Base-by-base conservation (phyloP, 2,113 vertebrate species). In the Dermatemys mawii region DNA sequence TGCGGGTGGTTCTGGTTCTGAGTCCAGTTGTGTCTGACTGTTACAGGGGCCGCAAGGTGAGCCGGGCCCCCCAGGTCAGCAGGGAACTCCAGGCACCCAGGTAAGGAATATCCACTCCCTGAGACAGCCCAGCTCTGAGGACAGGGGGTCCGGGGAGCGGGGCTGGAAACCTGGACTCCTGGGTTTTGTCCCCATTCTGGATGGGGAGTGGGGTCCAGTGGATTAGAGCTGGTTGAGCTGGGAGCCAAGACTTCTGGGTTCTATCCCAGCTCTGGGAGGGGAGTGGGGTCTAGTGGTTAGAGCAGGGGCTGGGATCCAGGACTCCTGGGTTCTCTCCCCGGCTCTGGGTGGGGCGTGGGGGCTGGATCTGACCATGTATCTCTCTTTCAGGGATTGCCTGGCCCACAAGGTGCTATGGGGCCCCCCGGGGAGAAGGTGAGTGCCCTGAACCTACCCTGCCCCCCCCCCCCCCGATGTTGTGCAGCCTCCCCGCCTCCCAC, bases 41-140 rank as follows among this genome's bases (percentile, higher is more conserved):
- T 76, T 27, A 86, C 92, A 98, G 98, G 98, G 98, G 73, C 98
- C 98, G 4, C 98, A 98, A 94, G 98, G 98, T 79, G 98, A 98
- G 60, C 98, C 98, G 8, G 98, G 98, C 10, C 98, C 98, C 84
- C 98, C 98, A 3, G 98, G 98, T 32, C 98, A 98, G 67, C 98
- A 98, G 93, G 98, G 98, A 4, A 90, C 96, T 1, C 97, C 98
- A 38, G 63, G 63, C 63, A 8, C n/a, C 27, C 78, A 76, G 9
- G 35, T 11, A 38, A 67, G 29, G 60, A 63, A 63, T 19, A 7
- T 12, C 4, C 29, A 22, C 3, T 11, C 49, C 54, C 35, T 81
- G 60, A 35, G 19, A 16, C 60, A 19, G 32, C 60, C 60, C 60
- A 41, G 38, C 70, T 75, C 70, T n/a, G 63, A 16, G 63, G 17